phyloP scores from a whole-genome alignment of 2,113 vertebrate genomes.

The Panthera leo region DNA sequence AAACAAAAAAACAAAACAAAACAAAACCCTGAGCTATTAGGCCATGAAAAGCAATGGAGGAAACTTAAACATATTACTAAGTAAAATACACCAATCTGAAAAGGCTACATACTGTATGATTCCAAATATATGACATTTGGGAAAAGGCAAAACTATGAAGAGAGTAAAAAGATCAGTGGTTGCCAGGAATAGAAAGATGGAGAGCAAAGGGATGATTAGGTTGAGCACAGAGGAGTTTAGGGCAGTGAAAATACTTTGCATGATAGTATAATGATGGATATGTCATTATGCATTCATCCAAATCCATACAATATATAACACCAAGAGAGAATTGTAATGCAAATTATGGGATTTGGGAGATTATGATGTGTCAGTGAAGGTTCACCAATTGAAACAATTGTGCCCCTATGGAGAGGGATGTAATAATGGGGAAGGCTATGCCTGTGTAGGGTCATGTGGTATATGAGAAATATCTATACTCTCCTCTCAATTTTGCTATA shows the following conservation, averaged over 20 bases:
- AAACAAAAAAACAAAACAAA: too few relatives aligned
- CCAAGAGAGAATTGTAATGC: background rate
- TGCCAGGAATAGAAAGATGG: too few relatives aligned
- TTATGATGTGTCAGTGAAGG: background rate
- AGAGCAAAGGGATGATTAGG: too few relatives aligned
- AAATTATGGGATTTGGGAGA: background rate
- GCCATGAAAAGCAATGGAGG: background rate
- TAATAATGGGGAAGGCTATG: background rate
- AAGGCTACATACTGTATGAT: background rate
- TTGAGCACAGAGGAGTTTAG: background rate
- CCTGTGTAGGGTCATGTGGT: background rate
- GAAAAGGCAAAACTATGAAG: background rate
- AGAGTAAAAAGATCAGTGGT: background rate
- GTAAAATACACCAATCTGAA: background rate
- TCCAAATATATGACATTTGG: background rate
- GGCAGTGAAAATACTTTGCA: background rate
- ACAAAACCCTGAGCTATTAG: background rate
- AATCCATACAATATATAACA: background rate
- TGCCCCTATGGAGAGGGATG: background rate
- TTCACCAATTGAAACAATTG: background rate
- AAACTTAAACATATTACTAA: background rate
- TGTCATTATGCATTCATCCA: background rate
- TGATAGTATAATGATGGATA: background rate
- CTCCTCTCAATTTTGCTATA: background rate
- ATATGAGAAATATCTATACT: background rate